A percentile compares a stretch with the other conserved stretches of the same genome.
Evolutionary conservation across 2,113 vertebrate genomes (phyloP).

Genomic region (Patagioenas fasciata): DNA sequence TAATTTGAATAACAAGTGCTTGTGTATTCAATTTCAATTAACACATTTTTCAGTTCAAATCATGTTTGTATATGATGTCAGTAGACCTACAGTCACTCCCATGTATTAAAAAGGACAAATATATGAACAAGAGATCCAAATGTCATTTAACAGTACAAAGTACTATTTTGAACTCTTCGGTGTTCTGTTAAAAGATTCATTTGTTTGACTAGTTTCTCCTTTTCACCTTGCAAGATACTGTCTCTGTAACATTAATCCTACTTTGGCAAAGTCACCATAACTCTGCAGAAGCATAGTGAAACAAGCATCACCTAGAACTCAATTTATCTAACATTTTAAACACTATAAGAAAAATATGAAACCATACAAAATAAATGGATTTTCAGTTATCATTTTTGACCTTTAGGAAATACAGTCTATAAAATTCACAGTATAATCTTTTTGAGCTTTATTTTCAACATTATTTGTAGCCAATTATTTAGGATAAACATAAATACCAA

Average conservation of each 20-base stretch:
- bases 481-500: conserved; percentile 66
- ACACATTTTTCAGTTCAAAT: not conserved
- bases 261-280: not conserved
- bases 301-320: not conserved
- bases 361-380: no score
- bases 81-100: not conserved
- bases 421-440: not conserved
- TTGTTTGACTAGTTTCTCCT: not conserved
- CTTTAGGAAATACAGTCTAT: not conserved
- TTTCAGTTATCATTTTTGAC: not conserved
- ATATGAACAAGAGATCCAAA: not conserved
- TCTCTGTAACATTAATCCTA: not conserved
- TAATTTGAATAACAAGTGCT: not conserved
- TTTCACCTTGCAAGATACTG: not conserved
- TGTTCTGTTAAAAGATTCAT: not conserved
- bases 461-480: not conserved
- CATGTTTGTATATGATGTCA: not conserved
- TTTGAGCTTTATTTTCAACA: not conserved
- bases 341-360: not conserved
- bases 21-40: not conserved
- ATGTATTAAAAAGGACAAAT: not conserved
- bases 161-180: not conserved
- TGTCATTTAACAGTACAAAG: not conserved
- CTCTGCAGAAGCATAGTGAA: not conserved
- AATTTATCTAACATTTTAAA: not conserved